Percentiles rank a stretch among this genome's conserved stretches.
phyloP scores from a whole-genome alignment of 2,888 invertebrate genomes.

The Macaria notata region DNA sequence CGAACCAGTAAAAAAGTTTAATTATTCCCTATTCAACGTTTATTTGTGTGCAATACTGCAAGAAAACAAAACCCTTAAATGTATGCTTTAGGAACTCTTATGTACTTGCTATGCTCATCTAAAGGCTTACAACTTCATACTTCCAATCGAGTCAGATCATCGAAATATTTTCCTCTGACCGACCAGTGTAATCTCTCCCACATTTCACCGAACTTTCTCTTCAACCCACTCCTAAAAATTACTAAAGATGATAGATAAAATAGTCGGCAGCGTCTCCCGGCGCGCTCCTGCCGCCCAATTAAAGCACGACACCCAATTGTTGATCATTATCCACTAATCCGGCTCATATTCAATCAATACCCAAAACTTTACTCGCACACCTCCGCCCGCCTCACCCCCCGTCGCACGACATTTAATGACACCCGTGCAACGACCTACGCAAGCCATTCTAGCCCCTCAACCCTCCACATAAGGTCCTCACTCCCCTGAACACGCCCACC shows the following conservation, averaged over 20 bases:
- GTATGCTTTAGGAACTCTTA: no score
- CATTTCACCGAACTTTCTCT: slow-evolving; percentile 16
- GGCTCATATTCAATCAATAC: slow-evolving; percentile 82
- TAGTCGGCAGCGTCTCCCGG: slow-evolving; percentile 16
- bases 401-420: slow-evolving; percentile 82
- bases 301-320: slow-evolving; percentile 71
- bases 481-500: slow-evolving; percentile 72
- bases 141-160: no score
- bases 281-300: slow-evolving; percentile 44
- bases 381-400: slow-evolving; percentile 74
- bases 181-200: neutral
- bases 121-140: no score
- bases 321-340: slow-evolving; percentile 81
- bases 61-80: no score
- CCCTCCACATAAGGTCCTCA: slow-evolving; percentile 60
- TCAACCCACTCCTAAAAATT: neutral
- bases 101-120: no score
- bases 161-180: no score
- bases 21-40: no score
- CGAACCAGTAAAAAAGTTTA: no score
- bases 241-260: slow-evolving; percentile 24
- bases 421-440: slow-evolving; percentile 72
- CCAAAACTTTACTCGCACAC: slow-evolving; percentile 82
- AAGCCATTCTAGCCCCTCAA: slow-evolving; percentile 65
- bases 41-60: no score